These are phyloP conservation scores for Centroberyx gerrardi DNA, from an alignment of 2,797 vertebrate genomes.

Conservation along the genomic window DNA sequence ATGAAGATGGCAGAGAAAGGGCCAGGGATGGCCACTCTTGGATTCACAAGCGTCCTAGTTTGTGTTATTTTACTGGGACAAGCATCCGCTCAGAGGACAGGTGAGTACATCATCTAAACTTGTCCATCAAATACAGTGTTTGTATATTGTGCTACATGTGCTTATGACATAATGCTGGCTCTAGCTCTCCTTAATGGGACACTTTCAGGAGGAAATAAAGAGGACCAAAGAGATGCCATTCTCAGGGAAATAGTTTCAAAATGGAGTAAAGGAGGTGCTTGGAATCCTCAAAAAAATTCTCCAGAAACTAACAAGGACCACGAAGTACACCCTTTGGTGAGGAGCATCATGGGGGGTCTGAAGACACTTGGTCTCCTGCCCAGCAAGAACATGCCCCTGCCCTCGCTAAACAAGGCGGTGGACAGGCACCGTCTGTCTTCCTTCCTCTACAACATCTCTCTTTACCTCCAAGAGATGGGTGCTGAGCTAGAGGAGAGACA, in stretches of 20 bases:
- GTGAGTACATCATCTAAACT: slow-evolving; percentile 69
- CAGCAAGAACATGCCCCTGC: slow-evolving; percentile 62
- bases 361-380: slow-evolving; percentile 82
- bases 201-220: slow-evolving; percentile 68
- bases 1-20: slow-evolving; percentile 71
- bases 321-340: slow-evolving; percentile 74
- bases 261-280: slow-evolving; percentile 76
- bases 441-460: slow-evolving; percentile 91
- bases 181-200: slow-evolving; percentile 1
- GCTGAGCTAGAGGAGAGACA: slow-evolving; percentile 81
- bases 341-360: slow-evolving; percentile 79
- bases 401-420: slow-evolving; percentile 78
- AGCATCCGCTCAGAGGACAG: slow-evolving; percentile 66
- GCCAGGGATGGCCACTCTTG: slow-evolving; percentile 72
- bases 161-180: slow-evolving; percentile 9
- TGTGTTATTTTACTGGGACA: slow-evolving; percentile 75
- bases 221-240: slow-evolving; percentile 71
- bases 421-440: slow-evolving; percentile 86
- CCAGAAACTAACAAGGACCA: slow-evolving; percentile 65
- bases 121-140: background rate
- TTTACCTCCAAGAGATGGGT: slow-evolving; percentile 89
- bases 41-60: slow-evolving; percentile 72
- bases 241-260: slow-evolving; percentile 82
- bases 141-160: background rate
- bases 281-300: slow-evolving; percentile 59